Conservation (phyloP, 2,113 vertebrate genomes). For the Callipepla squamata region DNA sequence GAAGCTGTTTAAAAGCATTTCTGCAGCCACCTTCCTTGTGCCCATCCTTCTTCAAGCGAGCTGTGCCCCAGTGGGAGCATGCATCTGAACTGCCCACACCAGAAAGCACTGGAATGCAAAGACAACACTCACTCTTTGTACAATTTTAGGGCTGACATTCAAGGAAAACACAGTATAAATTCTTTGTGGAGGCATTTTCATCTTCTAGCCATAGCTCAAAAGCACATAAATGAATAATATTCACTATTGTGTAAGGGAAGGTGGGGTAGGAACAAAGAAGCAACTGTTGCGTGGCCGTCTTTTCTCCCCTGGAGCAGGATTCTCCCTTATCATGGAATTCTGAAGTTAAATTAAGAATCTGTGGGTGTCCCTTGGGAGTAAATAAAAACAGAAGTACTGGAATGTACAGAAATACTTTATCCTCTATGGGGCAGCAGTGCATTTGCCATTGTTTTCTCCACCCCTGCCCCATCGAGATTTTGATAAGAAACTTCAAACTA, state of each 20-base stretch:
- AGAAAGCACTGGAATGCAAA: conserved; percentile 48
- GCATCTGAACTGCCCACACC: conserved; percentile 50
- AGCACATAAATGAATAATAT: neutral
- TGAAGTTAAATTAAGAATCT: neutral
- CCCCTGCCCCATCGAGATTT: neutral
- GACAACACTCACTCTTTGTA: conserved; percentile 59
- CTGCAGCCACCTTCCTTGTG: neutral
- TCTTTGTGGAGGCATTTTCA: conserved; percentile 67
- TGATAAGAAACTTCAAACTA: neutral
- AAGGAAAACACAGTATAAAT: conserved; percentile 50
- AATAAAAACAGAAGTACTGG: neutral
- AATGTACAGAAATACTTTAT: neutral
- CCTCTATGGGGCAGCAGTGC: neutral
- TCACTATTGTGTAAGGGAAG: conserved; percentile 42
- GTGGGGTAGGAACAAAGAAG: conserved; percentile 42
- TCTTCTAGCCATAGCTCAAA: conserved; percentile 11
- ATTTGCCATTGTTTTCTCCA: neutral
- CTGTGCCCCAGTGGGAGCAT: neutral
- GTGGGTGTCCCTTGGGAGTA: neutral
- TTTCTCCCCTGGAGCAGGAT: neutral
- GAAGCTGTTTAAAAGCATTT: conserved; percentile 12
- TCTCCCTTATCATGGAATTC: neutral
- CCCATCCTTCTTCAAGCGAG: neutral
- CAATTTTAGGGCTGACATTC: conserved; percentile 62
- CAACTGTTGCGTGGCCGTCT: conserved; percentile 3